Base-by-base conservation (phyloP, 2,888 invertebrate genomes). In the Prenolepis imparis region DNA sequence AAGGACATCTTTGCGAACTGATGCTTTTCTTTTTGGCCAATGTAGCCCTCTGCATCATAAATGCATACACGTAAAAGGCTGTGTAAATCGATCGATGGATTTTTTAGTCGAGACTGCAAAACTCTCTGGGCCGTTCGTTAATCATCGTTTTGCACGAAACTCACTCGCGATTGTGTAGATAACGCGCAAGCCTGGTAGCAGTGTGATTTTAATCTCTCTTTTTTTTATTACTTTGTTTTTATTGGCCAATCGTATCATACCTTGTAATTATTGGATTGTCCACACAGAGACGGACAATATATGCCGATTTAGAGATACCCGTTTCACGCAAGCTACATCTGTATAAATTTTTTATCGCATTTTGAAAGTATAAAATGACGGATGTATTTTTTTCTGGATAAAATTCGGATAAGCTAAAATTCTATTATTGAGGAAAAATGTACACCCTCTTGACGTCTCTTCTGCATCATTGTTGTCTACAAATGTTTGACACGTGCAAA, bases 1-100 rank as follows among this genome's bases (percentile, higher is more conserved):
- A 92, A 92, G 91, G 91, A 90, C 88, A 92, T 90, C 88, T 91
- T 91, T 92, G 88, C 88, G 87, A 87, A 88, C 88, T 86, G 87
- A 88, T 85, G 89, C 89, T 91, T 92, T 91, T 88, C 88, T 89
- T 85, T 89, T 86, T 85, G 74, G 72, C 68, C 67, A 75, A 82
- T 83, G 77, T 85, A 89, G 82, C 83, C 80, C 75, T 88, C 52
- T 89, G 90, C 90, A 90, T 90, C 64, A 70, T 84, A 75, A 82
- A 64, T 84, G 84, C 87, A 84, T 85, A 84, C 67, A 66, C 68
- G 70, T 80, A 82, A 28, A 28, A 70, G 63, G 70, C 63, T 68
- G 61, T 72, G 77, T 67, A 77, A 72, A 41, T 77, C 59, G 57
- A 67, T 77, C 84, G 77, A 66, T 75, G 68, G 66, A 41, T 61